Conservation (phyloP, 2,888 invertebrate species). For the Andrena bicolor region DNA sequence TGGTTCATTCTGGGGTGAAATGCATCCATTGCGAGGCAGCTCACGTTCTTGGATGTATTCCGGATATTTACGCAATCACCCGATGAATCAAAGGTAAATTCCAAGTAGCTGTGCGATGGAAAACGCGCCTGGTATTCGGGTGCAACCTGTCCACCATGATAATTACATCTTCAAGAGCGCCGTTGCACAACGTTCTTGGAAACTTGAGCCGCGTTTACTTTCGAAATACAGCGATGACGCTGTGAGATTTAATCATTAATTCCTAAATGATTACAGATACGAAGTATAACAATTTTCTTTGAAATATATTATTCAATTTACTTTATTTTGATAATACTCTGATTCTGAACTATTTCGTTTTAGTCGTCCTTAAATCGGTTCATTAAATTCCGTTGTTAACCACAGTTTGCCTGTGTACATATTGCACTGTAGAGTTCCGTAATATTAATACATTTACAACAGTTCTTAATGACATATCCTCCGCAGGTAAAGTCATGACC, state of each 20-base stretch:
- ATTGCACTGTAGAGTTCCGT: too few relatives aligned
- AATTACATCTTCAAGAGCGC: neutral
- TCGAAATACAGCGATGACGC: neutral
- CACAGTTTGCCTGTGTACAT: too few relatives aligned
- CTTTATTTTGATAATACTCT: too few relatives aligned
- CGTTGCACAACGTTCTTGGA: constrained; percentile 11
- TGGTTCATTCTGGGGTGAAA: constrained; percentile 55
- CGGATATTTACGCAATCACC: constrained; percentile 67
- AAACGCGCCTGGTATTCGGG: constrained; percentile 42
- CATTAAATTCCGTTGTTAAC: too few relatives aligned
- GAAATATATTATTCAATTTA: too few relatives aligned
- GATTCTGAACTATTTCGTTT: too few relatives aligned
- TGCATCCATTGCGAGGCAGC: constrained; percentile 29
- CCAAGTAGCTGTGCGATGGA: constrained; percentile 25
- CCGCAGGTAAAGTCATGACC: too few relatives aligned
- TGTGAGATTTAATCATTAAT: neutral
- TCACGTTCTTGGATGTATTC: constrained; percentile 63
- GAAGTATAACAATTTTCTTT: neutral
- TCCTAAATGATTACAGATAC: neutral
- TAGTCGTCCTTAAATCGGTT: too few relatives aligned
- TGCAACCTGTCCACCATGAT: constrained; percentile 10
- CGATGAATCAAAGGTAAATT: constrained; percentile 74
- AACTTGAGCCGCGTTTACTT: neutral
- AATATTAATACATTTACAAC: too few relatives aligned
- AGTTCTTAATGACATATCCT: too few relatives aligned